Base-by-base conservation (phyloP, 2,797 vertebrate species). In the Sarcoramphus papa region DNA sequence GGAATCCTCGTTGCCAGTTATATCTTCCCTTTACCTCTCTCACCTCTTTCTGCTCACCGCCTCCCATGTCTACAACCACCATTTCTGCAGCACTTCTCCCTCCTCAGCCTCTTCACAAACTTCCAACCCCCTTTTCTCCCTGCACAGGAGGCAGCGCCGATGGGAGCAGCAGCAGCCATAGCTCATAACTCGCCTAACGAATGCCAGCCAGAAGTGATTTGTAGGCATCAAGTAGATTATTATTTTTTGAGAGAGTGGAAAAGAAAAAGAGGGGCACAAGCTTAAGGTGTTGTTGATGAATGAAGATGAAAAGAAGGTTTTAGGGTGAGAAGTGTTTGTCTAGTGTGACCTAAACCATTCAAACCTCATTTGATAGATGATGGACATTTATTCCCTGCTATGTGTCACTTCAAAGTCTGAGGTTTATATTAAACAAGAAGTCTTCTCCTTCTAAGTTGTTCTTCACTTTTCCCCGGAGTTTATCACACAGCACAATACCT, bases 301-400 rank as follows among this genome's bases (percentile, higher is more conserved):
- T 90, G 89, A 97, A 95, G 93, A 97, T 93, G 95, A 95, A 96
- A 95, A 96, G 82, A 78, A 65, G 91, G 92, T 67, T 95, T 96
- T 84, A 93, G 82, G 82, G 88, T 96, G 92, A 97, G 87, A 96
- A 93, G 67, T 90, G 93, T 96, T 95, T 96, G 90, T 85, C 90
- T 94, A 96, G 94, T 60, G 93, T 91, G 95, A 96, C 93, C 93
- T 86, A 97, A 95, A 95, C 88, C 35, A 0, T 73, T 94, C 93
- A 95, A 95, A 94, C 91, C 78, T 95, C 92, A 92, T 94, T 96
- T 97, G 93, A 93, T 95, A 95, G 93, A 94, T 94, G 91, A 97
- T 57, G 95, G 93, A 92, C 94, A 91, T 95, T 96, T 93, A 96
- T 93, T 93, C 96, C 83, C 76, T 80, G 93, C 85, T 88, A 82